Evolutionary conservation across 2,888 invertebrate species (phyloP).

Genomic region (Mesorhabditis belari): DNA sequence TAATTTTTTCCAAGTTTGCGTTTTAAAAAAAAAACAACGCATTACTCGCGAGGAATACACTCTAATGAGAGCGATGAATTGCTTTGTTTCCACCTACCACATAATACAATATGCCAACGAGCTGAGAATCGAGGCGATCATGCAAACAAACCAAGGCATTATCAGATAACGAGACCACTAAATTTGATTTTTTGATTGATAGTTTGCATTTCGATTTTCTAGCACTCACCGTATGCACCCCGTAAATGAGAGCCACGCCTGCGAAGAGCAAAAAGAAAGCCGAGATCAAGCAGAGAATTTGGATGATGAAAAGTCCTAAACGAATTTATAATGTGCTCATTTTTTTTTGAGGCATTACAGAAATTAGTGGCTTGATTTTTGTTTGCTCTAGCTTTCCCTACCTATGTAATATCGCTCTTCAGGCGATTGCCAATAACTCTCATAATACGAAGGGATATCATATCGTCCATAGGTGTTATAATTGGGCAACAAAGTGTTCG

Average conservation of each 20-base stretch:
- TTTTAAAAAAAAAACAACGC: too few relatives aligned
- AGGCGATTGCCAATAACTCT: conserved; percentile 49
- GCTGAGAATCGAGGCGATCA: conserved; percentile 43
- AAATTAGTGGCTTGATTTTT: not conserved
- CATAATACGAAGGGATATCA: conserved; percentile 50
- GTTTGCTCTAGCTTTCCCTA: conserved; percentile 2
- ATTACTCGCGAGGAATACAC: too few relatives aligned
- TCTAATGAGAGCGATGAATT: not conserved
- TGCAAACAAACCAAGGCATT: conserved; percentile 51
- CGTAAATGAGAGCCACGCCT: conserved; percentile 48
- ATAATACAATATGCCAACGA: conserved; percentile 49
- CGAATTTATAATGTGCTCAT: not conserved
- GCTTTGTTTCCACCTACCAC: conserved; percentile 23
- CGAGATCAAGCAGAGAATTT: conserved; percentile 49
- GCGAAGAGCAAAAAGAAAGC: conserved; percentile 52
- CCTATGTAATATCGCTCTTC: conserved; percentile 43
- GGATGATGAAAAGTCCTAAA: conserved; percentile 52
- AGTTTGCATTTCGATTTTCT: too few relatives aligned
- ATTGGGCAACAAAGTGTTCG: conserved; percentile 49
- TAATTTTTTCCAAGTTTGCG: too few relatives aligned
- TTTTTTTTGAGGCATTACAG: not conserved
- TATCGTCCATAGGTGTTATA: conserved; percentile 50
- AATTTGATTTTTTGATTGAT: too few relatives aligned
- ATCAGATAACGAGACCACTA: conserved; percentile 49
- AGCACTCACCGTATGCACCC: conserved; percentile 42